Conservation (phyloP, 2,888 invertebrate species). For the Drosophila differens region DNA sequence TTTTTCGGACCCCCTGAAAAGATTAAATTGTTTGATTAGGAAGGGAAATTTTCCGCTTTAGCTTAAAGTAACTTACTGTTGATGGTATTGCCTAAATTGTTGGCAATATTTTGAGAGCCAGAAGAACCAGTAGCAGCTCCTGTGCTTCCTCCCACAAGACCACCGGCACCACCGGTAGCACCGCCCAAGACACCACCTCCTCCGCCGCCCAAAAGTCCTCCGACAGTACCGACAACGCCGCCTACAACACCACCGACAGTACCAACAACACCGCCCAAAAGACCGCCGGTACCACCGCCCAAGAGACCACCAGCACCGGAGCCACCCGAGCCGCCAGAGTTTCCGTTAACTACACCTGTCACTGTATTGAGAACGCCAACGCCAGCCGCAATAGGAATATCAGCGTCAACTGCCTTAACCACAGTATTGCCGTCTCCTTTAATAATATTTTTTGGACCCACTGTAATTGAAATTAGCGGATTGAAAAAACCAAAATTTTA, state of each 20-base stretch:
- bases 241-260: background rate
- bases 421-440: constrained; percentile 25
- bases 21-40: background rate
- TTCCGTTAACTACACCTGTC: background rate
- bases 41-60: background rate
- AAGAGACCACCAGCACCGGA: background rate
- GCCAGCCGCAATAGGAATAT: constrained; percentile 2
- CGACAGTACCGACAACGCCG: background rate
- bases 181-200: background rate
- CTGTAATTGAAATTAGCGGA: constrained; percentile 1
- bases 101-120: constrained; percentile 5
- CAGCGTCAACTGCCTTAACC: constrained; percentile 10
- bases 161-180: background rate
- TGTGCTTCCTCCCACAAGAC: constrained; percentile 1
- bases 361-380: constrained; percentile 9
- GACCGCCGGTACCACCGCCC: background rate
- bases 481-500: background rate
- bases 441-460: constrained; percentile 11
- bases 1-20: constrained; percentile 26
- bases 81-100: constrained; percentile 5
- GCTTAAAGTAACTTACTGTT: constrained; percentile 32
- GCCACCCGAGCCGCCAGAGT: background rate
- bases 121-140: background rate
- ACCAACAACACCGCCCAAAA: background rate
- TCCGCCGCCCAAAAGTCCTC: background rate